These are phyloP conservation scores for Nemopilema nomurai DNA, from an alignment of 30 jellyfish, hydroid and myxozoan species.

Conservation along the genomic window DNA sequence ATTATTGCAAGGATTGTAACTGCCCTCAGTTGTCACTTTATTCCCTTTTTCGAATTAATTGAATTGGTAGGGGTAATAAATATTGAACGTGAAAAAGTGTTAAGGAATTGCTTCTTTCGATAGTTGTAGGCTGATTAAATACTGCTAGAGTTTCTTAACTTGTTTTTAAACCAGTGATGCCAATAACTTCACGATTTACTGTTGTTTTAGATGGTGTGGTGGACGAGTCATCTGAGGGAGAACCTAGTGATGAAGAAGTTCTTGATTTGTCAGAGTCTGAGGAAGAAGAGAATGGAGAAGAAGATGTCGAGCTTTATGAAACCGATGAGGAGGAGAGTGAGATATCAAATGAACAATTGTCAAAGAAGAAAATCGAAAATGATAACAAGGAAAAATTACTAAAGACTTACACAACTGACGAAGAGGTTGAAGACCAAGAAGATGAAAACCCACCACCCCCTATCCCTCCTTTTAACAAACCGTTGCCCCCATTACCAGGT, in stretches of 20 bases:
- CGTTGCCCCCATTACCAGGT: constrained; percentile 60
- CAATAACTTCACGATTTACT: too few species aligned
- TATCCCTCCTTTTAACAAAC: constrained; percentile 30
- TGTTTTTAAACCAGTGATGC: too few species aligned
- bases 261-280: constrained; percentile 72
- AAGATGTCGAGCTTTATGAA: constrained; percentile 39
- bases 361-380: background rate
- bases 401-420: background rate
- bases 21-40: too few species aligned
- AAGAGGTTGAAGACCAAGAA: constrained; percentile 1
- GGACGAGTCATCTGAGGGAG: constrained; percentile 70
- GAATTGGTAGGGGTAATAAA: too few species aligned
- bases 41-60: too few species aligned
- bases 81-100: too few species aligned
- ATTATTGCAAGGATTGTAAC: too few species aligned
- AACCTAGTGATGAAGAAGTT: constrained; percentile 70
- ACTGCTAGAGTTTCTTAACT: background rate
- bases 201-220: constrained; percentile 38
- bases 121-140: too few species aligned
- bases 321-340: constrained; percentile 47
- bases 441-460: constrained; percentile 8
- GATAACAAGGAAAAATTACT: background rate
- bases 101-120: too few species aligned
- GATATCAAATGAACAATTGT: background rate
- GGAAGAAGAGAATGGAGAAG: constrained; percentile 41